A percentile compares a stretch with the other conserved stretches of the same genome.
phyloP scores from a whole-genome alignment of 2,113 vertebrate species.

The Pristiophorus japonicus region DNA sequence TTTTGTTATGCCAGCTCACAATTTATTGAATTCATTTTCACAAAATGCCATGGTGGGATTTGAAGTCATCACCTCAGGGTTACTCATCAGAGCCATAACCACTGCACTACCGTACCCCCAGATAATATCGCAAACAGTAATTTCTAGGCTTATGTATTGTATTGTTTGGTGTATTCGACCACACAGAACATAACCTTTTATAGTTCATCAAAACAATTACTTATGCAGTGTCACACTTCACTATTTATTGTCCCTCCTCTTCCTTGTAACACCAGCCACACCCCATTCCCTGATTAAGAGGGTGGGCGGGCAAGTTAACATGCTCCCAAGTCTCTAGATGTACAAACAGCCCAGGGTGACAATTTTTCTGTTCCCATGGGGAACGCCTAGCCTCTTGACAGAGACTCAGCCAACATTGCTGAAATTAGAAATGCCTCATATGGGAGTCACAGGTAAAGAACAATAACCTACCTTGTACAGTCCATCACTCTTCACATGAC shows the following conservation, averaged over 20 bases:
- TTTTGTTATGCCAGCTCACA: not conserved
- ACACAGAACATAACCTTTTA: not conserved
- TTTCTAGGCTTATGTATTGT: not conserved
- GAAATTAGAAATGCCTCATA: not conserved
- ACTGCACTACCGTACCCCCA: not conserved
- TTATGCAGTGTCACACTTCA: not conserved
- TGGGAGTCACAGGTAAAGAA: conserved; percentile 14
- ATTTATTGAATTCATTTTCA: not conserved
- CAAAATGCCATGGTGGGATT: conserved; percentile 1
- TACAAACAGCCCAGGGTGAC: not conserved
- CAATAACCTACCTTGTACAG: not conserved
- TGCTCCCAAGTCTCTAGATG: not conserved
- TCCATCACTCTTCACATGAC: not conserved
- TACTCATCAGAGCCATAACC: not conserved
- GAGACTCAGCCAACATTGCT: not conserved
- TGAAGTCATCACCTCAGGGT: not conserved
- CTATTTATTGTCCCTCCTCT: not conserved
- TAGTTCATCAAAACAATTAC: conserved; percentile 15
- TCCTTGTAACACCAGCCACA: not conserved
- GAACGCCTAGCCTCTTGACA: not conserved
- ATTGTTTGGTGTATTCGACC: not conserved
- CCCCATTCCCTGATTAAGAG: not conserved
- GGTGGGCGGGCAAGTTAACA: not conserved
- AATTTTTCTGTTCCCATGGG: not conserved
- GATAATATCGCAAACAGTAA: not conserved